Evolutionary conservation across 2,113 vertebrate genomes (phyloP).

Genomic region (Sinocyclocheilus grahami): DNA sequence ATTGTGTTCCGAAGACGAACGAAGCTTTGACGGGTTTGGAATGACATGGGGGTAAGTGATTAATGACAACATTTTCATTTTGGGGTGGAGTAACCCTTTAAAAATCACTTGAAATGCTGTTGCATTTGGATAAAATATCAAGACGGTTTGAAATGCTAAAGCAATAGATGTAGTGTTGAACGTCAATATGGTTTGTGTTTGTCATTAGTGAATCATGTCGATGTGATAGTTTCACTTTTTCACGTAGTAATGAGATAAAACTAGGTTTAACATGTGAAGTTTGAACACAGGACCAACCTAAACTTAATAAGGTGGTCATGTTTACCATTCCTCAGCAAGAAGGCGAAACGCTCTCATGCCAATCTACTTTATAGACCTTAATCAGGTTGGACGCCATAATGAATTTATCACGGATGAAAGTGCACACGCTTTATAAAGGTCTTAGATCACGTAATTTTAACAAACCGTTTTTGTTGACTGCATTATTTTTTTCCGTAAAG

Average conservation of each 20-base stretch:
- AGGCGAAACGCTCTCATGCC: not conserved
- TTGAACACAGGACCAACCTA: not conserved
- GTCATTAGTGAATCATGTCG: not conserved
- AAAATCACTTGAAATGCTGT: not conserved
- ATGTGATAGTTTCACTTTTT: not conserved
- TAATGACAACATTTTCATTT: no score
- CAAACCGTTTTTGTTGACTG: no score
- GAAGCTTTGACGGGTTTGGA: no score
- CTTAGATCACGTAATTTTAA: no score
- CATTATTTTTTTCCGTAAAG: no score
- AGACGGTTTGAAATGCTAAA: not conserved
- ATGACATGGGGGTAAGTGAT: no score
- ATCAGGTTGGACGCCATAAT: not conserved
- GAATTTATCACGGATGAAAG: not conserved
- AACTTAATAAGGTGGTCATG: no score
- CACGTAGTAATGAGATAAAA: no score
- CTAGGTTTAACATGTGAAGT: not conserved
- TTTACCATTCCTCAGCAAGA: not conserved
- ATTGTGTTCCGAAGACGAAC: no score
- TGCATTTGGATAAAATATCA: not conserved
- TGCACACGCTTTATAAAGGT: no score
- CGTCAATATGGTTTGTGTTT: not conserved
- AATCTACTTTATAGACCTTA: not conserved
- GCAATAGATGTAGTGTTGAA: not conserved
- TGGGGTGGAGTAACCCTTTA: no score